phyloP scores from a whole-genome alignment of 2,797 vertebrate species.

The Rousettus madagascariensis region DNA sequence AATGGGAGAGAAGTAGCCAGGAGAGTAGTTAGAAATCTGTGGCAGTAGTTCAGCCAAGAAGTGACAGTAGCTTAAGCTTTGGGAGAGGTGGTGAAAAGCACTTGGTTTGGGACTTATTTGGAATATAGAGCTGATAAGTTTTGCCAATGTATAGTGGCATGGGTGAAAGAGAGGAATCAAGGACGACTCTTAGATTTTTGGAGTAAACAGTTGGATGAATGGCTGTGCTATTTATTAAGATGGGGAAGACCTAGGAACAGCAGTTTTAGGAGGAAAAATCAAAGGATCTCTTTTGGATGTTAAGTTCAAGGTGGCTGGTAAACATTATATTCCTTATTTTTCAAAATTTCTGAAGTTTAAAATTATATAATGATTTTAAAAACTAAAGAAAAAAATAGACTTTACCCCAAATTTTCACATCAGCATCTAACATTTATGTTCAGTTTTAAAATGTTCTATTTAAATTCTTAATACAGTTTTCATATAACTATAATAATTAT shows the following conservation, averaged over 20 bases:
- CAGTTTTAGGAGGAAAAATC: neutral
- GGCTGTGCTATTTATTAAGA: neutral
- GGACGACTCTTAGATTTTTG: neutral
- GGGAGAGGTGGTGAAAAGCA: neutral
- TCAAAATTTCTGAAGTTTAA: neutral
- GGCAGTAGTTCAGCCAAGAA: neutral
- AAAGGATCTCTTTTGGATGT: neutral
- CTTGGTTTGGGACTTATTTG: neutral
- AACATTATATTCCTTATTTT: neutral
- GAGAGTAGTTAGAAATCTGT: neutral
- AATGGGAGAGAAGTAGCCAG: neutral
- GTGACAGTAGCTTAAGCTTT: neutral
- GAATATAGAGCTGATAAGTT: neutral
- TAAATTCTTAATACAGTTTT: constrained; percentile 13
- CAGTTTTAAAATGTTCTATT: neutral
- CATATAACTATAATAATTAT: neutral
- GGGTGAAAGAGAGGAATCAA: neutral
- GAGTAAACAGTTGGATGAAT: neutral
- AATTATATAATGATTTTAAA: neutral
- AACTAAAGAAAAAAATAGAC: constrained; percentile 7
- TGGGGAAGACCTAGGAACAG: neutral
- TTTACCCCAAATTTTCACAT: neutral
- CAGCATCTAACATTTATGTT: neutral
- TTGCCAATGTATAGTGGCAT: neutral
- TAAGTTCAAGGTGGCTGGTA: neutral